Evolutionary conservation across 2,888 invertebrate species (phyloP).

Genomic region (Nymphalis polychloros): DNA sequence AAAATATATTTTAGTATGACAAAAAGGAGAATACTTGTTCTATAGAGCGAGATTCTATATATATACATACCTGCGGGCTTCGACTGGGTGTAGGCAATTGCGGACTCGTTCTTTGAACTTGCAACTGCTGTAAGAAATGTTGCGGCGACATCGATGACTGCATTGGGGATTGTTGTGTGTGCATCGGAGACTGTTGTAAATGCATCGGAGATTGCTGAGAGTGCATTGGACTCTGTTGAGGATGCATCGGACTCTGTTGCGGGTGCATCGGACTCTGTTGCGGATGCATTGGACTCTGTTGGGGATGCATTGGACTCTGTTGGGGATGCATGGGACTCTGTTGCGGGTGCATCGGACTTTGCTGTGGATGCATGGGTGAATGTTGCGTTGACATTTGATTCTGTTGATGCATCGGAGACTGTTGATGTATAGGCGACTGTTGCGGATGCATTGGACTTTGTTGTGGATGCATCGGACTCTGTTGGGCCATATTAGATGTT

Average conservation of each 20-base stretch:
- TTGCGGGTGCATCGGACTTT: conserved; percentile 64
- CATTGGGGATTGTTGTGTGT: conserved; percentile 61
- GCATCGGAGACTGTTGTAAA: conserved; percentile 57
- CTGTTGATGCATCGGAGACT: conserved; percentile 50
- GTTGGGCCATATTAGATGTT: conserved; percentile 55
- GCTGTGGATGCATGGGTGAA: conserved; percentile 60
- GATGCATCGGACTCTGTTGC: conserved; percentile 64
- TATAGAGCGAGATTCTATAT: background rate
- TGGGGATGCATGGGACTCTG: conserved; percentile 66
- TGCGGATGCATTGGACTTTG: conserved; percentile 55
- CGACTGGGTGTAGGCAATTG: conserved; percentile 75
- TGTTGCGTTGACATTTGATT: conserved; percentile 63
- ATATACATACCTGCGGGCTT: conserved; percentile 67
- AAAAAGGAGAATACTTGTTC: background rate
- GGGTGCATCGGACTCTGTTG: conserved; percentile 62
- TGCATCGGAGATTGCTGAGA: conserved; percentile 56
- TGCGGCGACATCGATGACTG: conserved; percentile 54
- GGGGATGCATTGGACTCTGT: conserved; percentile 61
- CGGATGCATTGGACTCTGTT: conserved; percentile 60
- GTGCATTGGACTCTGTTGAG: conserved; percentile 60
- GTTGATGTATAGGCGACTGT: conserved; percentile 59
- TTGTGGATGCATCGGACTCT: conserved; percentile 59
- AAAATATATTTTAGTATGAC: conserved; percentile 31
- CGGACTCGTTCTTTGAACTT: conserved; percentile 74
- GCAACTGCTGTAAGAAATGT: conserved; percentile 60